Evolutionary conservation across 1,140 invertebrate species (phyloP).

Genomic region (Drosophila erecta): DNA sequence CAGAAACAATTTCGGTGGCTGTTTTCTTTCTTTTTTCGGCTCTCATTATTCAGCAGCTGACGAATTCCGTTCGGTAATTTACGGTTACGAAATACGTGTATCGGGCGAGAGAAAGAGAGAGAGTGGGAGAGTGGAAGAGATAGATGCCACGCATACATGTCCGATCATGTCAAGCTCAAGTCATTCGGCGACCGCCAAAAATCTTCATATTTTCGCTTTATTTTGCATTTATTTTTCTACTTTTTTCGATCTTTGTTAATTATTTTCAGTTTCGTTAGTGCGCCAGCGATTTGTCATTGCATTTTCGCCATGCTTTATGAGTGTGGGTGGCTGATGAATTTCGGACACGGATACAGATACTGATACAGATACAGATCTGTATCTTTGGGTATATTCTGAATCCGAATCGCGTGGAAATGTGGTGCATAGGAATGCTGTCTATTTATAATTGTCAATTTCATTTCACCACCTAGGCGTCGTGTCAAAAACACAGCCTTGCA

Average conservation of each 20-base stretch:
- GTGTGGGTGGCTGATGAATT: slow-evolving; percentile 16
- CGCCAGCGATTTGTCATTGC: slow-evolving; percentile 44
- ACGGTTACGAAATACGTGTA: slow-evolving; percentile 69
- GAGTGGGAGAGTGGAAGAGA: not conserved
- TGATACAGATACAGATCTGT: not conserved
- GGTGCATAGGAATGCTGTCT: slow-evolving; percentile 58
- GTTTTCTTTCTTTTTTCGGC: slow-evolving; percentile 37
- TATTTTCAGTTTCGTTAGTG: slow-evolving; percentile 49
- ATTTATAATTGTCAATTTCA: slow-evolving; percentile 74
- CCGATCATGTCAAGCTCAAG: slow-evolving; percentile 50
- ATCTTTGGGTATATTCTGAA: slow-evolving; percentile 4
- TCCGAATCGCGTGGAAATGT: slow-evolving; percentile 46
- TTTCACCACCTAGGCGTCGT: slow-evolving; percentile 53
- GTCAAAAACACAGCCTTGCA: slow-evolving; percentile 79
- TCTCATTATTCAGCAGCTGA: slow-evolving; percentile 51
- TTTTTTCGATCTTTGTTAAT: slow-evolving; percentile 40
- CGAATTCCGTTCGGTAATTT: slow-evolving; percentile 76
- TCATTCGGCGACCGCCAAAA: slow-evolving; percentile 52
- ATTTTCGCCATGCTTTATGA: slow-evolving; percentile 12
- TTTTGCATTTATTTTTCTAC: slow-evolving; percentile 19
- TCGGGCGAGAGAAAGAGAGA: not conserved
- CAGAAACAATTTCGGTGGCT: slow-evolving; percentile 37
- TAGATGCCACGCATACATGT: slow-evolving; percentile 45
- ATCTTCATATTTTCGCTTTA: slow-evolving; percentile 44
- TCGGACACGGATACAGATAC: not conserved